Percentiles rank a stretch among this genome's conserved stretches.
phyloP scores from a whole-genome alignment of 2,113 vertebrate species.

The Campylomormyrus numenius region DNA sequence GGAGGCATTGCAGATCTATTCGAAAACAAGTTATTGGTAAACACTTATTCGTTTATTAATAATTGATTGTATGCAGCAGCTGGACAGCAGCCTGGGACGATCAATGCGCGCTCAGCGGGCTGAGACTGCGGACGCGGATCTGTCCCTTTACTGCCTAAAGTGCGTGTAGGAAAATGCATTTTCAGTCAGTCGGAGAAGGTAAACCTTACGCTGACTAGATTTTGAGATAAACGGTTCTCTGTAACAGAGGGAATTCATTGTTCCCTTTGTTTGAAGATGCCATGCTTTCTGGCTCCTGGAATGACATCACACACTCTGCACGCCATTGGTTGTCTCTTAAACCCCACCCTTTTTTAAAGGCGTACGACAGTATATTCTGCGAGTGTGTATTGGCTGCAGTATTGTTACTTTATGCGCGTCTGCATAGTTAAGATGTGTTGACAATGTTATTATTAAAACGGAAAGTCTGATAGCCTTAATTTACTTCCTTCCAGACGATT shows the following conservation, averaged over 20 bases:
- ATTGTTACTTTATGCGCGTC: neutral
- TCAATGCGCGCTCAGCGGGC: neutral
- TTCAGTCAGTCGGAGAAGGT: neutral
- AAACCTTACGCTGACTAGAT: neutral
- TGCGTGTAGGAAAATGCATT: neutral
- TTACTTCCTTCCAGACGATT: neutral
- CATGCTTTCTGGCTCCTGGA: slow-evolving; percentile 75
- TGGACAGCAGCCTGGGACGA: neutral
- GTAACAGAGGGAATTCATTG: slow-evolving; percentile 57
- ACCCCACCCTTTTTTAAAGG: slow-evolving; percentile 60
- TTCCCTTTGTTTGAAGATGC: slow-evolving; percentile 97
- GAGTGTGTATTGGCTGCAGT: neutral
- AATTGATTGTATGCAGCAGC: neutral
- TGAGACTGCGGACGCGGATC: neutral
- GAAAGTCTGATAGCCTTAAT: neutral
- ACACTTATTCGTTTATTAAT: slow-evolving; percentile 5
- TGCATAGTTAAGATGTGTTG: neutral
- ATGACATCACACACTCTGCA: slow-evolving; percentile 82
- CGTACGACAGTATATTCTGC: slow-evolving; percentile 37
- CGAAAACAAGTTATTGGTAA: neutral
- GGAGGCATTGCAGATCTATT: neutral
- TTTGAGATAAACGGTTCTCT: neutral
- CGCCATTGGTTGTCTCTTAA: slow-evolving; percentile 67
- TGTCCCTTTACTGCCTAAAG: neutral
- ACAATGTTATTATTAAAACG: neutral